phyloP scores from a whole-genome alignment of 1,140 invertebrate genomes.

The Solenopsis invicta region DNA sequence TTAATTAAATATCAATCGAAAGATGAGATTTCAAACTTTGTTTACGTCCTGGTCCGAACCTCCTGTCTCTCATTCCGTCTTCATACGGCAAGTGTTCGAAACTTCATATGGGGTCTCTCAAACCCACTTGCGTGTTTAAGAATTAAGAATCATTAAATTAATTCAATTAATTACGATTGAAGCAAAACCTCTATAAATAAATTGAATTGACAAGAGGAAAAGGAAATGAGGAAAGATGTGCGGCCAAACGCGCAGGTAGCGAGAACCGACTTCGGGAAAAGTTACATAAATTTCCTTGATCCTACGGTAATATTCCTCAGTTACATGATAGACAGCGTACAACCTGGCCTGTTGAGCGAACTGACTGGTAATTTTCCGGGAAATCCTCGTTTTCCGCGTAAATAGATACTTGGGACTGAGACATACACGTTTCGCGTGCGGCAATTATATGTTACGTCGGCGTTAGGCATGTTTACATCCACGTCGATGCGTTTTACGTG shows the following conservation, averaged over 20 bases:
- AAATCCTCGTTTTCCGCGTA: slow-evolving; percentile 10
- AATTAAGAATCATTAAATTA: background rate
- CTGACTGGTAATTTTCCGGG: background rate
- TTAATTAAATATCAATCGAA: too few species aligned
- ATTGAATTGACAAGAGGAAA: background rate
- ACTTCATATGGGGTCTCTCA: too few species aligned
- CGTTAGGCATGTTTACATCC: background rate
- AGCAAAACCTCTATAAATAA: background rate
- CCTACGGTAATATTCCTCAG: background rate
- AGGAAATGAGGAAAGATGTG: background rate
- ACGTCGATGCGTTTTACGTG: background rate
- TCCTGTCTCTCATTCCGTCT: too few species aligned
- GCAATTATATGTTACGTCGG: background rate
- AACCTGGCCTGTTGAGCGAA: background rate
- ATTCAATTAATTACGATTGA: background rate
- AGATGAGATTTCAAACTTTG: too few species aligned
- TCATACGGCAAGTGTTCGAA: too few species aligned
- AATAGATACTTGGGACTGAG: background rate
- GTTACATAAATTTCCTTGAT: background rate
- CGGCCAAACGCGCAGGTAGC: background rate
- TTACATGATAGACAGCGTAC: background rate
- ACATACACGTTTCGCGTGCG: background rate
- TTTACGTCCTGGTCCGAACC: too few species aligned
- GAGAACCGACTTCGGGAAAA: background rate
- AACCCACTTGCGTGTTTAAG: too few species aligned